Base-by-base conservation (phyloP, 1,140 invertebrate genomes). In the Drosophila virilis region DNA sequence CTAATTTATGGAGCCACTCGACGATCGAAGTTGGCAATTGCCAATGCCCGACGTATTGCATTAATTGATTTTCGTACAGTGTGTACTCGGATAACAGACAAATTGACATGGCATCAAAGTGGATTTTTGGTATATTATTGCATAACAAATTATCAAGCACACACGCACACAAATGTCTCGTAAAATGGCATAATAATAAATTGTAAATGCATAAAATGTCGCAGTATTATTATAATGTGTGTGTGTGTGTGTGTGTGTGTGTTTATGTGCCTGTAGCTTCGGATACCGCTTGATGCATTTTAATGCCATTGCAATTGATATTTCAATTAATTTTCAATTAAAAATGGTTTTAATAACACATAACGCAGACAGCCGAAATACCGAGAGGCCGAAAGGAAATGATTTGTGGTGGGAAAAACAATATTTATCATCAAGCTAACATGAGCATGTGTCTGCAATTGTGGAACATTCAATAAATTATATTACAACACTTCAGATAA, bases 261-360 rank as follows among this genome's bases (percentile, higher is more conserved):
- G 32, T 60, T 13, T 54, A 33, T 12, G 45, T 66, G 52, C 55
- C 43, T 57, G 62, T 60, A 28, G 32, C 37, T 28, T 59, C 64
- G 12, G 46, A 50, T 51, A 66, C 52, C 58, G 48, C 46, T 50
- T 43, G 60, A 65, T 61, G 65, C 61, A 76, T 82, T 78, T 78
- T 74, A 77, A 58, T 82, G 70, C 78, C 79, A 74, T 65, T 83
- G 75, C 80, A 83, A 83, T 83, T 83, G 80, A 83, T 83, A 78
- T 83, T 83, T 83, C 80, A 83, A 83, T 83, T 83, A 83, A 83
- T 83, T 83, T 83, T 83, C 80, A 83, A 83, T 83, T 83, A 83
- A 83, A 83, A 83, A 75, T 71, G 67, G 66, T 78, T 74, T 82
- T 70, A 81, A 82, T 81, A 74, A 62, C 70, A 66, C 55, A 78